A percentile compares a stretch with the other conserved stretches of the same genome.
phyloP scores from a whole-genome alignment of 2,888 invertebrate species.

The Dermolepida albohirtum region DNA sequence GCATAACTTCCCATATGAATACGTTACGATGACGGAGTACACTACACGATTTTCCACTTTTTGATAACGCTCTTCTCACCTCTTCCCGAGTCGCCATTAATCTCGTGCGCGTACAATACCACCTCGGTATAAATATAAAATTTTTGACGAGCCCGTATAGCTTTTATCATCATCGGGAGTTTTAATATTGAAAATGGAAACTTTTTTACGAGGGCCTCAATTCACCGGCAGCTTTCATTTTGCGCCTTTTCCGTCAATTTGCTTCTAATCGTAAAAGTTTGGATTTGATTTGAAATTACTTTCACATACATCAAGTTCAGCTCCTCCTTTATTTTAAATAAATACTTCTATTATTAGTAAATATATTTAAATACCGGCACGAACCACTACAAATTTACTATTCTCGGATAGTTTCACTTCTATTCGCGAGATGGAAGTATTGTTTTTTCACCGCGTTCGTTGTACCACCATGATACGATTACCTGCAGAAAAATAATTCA shows the following conservation, averaged over 20 bases:
- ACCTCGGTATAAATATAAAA: conserved; percentile 40
- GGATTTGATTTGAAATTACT: conserved; percentile 12
- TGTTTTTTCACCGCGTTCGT: too few species aligned
- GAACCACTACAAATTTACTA: too few species aligned
- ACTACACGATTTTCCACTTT: conserved; percentile 61
- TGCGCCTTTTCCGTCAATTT: conserved; percentile 14
- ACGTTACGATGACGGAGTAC: conserved; percentile 55
- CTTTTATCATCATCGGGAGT: conserved; percentile 32
- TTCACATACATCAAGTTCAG: background rate
- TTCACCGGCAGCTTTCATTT: conserved; percentile 30
- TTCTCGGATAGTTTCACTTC: too few species aligned
- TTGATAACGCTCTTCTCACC: conserved; percentile 49
- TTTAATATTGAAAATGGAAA: conserved; percentile 38
- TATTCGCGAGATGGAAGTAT: too few species aligned
- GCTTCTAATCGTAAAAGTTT: conserved; percentile 15
- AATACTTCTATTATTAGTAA: too few species aligned
- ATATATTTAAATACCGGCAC: too few species aligned
- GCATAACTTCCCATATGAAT: conserved; percentile 61
- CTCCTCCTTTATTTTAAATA: too few species aligned
- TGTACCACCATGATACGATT: too few species aligned
- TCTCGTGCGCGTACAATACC: conserved; percentile 49
- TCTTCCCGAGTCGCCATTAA: conserved; percentile 22
- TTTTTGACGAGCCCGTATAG: conserved; percentile 35
- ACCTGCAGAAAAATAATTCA: too few species aligned
- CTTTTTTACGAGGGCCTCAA: conserved; percentile 20